Conservation (phyloP, 2,113 vertebrate genomes). For the Dipodomys ordii region DNA sequence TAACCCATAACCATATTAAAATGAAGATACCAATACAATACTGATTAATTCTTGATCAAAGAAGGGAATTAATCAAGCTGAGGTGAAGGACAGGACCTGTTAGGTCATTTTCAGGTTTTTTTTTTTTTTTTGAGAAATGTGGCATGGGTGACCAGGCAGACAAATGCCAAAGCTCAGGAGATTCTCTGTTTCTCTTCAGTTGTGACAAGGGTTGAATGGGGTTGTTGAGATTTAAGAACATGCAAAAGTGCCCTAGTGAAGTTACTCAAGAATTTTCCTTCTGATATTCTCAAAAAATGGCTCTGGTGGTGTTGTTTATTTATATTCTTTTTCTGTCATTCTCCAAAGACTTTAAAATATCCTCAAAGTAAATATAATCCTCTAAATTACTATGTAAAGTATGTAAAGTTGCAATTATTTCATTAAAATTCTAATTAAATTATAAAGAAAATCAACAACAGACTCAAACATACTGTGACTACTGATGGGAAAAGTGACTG, state of each 20-base stretch:
- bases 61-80: not conserved
- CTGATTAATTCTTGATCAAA: not conserved
- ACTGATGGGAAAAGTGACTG: slow-evolving; percentile 26
- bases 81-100: not conserved
- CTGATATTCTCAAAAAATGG: slow-evolving; percentile 39
- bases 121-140: slow-evolving; percentile 1
- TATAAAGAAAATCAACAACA: slow-evolving; percentile 68
- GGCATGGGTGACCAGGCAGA: not conserved
- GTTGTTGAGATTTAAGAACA: slow-evolving; percentile 26
- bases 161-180: not conserved
- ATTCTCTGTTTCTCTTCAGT: not conserved
- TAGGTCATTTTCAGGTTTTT: not conserved
- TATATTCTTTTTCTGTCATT: slow-evolving; percentile 58
- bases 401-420: slow-evolving; percentile 67
- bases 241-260: not conserved
- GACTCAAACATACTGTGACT: slow-evolving; percentile 60
- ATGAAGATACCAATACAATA: not conserved
- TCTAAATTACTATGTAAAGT: slow-evolving; percentile 43
- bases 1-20: slow-evolving; percentile 35
- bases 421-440: slow-evolving; percentile 76
- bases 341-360: slow-evolving; percentile 54
- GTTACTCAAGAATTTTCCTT: slow-evolving; percentile 2
- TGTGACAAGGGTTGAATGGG: not conserved
- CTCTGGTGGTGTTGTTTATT: slow-evolving; percentile 60
- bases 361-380: slow-evolving; percentile 60